These are phyloP conservation scores for Venustaconcha ellipsiformis DNA, from an alignment of 1,140 invertebrate genomes.

Conservation along the genomic window DNA sequence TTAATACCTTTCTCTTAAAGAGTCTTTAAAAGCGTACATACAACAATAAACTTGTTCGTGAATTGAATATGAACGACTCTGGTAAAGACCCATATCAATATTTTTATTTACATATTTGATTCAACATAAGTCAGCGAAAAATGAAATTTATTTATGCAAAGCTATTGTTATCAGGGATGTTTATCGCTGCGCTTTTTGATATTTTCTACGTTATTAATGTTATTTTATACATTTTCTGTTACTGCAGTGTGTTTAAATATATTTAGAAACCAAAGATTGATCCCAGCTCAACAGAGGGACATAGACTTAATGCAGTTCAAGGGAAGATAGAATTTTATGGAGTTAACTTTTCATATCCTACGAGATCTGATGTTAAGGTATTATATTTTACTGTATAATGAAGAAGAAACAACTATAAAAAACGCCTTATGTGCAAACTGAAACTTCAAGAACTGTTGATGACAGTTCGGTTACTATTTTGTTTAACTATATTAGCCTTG, in stretches of 20 bases:
- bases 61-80: too few relatives aligned
- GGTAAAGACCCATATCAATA: background rate
- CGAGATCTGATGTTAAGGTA: conserved; percentile 76
- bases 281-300: conserved; percentile 75
- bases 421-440: background rate
- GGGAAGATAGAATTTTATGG: conserved; percentile 82
- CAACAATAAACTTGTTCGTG: too few relatives aligned
- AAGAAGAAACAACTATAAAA: background rate
- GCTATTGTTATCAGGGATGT: background rate
- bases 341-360: conserved; percentile 80
- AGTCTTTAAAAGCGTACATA: too few relatives aligned
- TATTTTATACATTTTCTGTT: background rate
- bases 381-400: conserved; percentile 43
- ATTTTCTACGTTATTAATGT: background rate
- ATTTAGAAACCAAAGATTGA: conserved; percentile 78
- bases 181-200: background rate
- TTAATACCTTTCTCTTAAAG: too few relatives aligned
- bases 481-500: background rate
- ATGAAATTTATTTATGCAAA: background rate
- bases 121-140: background rate
- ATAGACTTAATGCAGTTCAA: conserved; percentile 67
- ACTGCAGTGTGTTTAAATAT: conserved; percentile 1
- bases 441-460: background rate
- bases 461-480: background rate
- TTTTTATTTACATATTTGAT: background rate